phyloP scores from a whole-genome alignment of 2,888 invertebrate genomes.

The Brenthis daphne region DNA sequence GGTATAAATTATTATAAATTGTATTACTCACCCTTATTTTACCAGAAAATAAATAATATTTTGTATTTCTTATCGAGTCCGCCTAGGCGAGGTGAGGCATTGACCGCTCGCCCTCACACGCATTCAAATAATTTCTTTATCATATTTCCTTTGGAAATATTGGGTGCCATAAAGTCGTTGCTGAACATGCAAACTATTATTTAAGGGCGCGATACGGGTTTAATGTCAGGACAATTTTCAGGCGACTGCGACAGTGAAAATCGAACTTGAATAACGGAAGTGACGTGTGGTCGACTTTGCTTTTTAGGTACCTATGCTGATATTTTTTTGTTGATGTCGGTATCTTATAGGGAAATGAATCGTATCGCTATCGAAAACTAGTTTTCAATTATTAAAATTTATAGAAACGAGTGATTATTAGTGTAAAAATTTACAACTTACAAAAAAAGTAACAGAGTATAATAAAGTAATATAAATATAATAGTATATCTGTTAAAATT shows the following conservation, averaged over 20 bases:
- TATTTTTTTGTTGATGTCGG: not conserved
- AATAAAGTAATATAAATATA: too few relatives aligned
- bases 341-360: too few relatives aligned
- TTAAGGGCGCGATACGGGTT: constrained; percentile 50
- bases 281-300: not conserved
- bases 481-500: too few relatives aligned
- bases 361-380: too few relatives aligned
- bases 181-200: constrained; percentile 60
- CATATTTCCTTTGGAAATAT: constrained; percentile 52
- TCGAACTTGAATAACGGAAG: constrained; percentile 21
- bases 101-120: constrained; percentile 57
- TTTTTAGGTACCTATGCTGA: not conserved
- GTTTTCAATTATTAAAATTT: too few relatives aligned
- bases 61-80: constrained; percentile 38
- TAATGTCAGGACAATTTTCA: constrained; percentile 35
- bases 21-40: constrained; percentile 1
- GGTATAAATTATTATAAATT: not conserved
- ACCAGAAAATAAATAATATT: constrained; percentile 29
- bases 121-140: constrained; percentile 48
- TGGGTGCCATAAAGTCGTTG: constrained; percentile 52
- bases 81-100: constrained; percentile 46
- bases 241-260: constrained; percentile 14
- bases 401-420: too few relatives aligned
- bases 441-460: too few relatives aligned
- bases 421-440: too few relatives aligned